These are phyloP conservation scores for Paguma larvata DNA, from an alignment of 2,797 vertebrate genomes.

Conservation along the genomic window DNA sequence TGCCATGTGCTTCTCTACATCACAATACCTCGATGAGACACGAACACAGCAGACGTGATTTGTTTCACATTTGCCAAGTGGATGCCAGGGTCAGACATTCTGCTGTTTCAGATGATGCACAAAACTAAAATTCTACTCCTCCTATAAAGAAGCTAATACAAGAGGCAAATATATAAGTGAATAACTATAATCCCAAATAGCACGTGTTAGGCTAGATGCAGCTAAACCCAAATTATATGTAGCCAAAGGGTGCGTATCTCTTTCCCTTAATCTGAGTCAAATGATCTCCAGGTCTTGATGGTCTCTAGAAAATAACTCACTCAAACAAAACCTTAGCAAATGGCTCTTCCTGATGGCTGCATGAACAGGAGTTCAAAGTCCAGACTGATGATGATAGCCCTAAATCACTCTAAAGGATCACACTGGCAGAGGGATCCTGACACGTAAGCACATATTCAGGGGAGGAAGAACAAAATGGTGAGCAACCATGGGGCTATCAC, in stretches of 20 bases:
- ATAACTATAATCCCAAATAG: background rate
- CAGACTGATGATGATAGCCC: background rate
- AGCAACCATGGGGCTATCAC: background rate
- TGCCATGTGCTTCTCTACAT: background rate
- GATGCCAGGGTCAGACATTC: background rate
- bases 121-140: background rate
- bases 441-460: background rate
- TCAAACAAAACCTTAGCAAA: background rate
- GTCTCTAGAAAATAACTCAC: background rate
- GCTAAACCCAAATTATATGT: background rate
- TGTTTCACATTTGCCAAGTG: background rate
- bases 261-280: background rate
- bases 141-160: background rate
- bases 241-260: background rate
- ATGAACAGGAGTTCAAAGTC: background rate
- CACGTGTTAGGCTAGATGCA: fast-evolving
- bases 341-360: background rate
- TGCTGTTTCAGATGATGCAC: background rate
- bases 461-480: background rate
- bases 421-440: background rate
- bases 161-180: background rate
- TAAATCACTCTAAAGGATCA: background rate
- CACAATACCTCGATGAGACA: background rate
- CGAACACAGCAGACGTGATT: background rate
- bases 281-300: background rate